Conservation (phyloP, 2,888 invertebrate genomes). For the Eurois occulta region DNA sequence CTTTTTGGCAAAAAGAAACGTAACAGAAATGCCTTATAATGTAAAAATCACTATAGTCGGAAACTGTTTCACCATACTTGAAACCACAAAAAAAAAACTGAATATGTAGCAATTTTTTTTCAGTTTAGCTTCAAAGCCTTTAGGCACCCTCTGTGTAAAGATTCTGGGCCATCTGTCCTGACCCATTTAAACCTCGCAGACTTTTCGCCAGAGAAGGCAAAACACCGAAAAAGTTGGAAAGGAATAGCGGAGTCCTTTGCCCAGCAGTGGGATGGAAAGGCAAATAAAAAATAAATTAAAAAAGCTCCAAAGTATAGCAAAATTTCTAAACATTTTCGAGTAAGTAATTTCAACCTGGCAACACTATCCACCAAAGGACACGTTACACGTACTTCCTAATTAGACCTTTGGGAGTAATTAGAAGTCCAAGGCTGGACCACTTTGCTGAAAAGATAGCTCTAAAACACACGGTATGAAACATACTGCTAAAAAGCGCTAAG, state of each 20-base stretch:
- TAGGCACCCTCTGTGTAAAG: no score
- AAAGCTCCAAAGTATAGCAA: not conserved
- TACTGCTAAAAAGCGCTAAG: conserved; percentile 15
- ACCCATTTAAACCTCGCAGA: no score
- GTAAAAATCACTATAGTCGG: not conserved
- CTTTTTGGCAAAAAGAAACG: not conserved
- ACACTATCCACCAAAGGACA: conserved; percentile 41
- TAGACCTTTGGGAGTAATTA: conserved; percentile 58
- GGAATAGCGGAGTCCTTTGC: no score
- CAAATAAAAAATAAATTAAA: no score
- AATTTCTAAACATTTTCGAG: conserved; percentile 23
- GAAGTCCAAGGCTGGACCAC: conserved; percentile 24
- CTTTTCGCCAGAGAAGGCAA: no score
- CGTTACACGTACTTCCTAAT: conserved; percentile 52
- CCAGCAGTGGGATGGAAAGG: no score
- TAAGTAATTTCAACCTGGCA: conserved; percentile 33
- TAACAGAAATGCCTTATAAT: not conserved
- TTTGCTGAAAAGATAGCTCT: conserved; percentile 23
- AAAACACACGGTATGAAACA: conserved; percentile 7
- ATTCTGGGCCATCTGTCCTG: no score
- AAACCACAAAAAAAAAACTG: not conserved
- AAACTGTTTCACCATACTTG: not conserved
- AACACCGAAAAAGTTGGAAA: no score
- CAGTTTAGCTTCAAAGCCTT: not conserved
- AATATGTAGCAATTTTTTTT: not conserved